Evolutionary conservation across 2,888 invertebrate genomes (phyloP), one percentile per base, ranked within the genome.

Genomic region (Drosophila falleni): DNA sequence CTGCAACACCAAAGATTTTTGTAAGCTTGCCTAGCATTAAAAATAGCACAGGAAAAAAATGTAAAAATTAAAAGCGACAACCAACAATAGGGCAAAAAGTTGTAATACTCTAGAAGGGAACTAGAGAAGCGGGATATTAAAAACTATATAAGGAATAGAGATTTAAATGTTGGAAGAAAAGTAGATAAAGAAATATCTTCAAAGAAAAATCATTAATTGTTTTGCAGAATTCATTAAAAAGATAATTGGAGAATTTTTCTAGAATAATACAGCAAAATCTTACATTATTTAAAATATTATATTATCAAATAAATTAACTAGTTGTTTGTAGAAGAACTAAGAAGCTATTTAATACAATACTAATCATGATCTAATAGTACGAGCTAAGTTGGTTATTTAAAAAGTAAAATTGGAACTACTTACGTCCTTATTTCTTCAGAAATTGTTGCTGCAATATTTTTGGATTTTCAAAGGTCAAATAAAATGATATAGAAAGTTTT

Each of bases 61-160:
- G 10, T 23, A 54, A 16, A 37, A 54, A 51, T 16, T 33, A 54
- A 53, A 37, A 26, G 44, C 39, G 31, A 49, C 58, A 47, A 10
- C 23, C 51, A 53, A 66, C 55, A 42, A 42, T 58, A 42, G 39
- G 53, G 47, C 47, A 15, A 44, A 39, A 59, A 50, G 13, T 60
- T 74, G 13, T 1, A 33, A 71, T 74, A 74, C 75, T 60, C 71
- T 66, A 8, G 11, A 10, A n/a, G 31, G 5, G 0, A 10, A n/a
- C n/a, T 31, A 11, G 1, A 1, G n/a, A 26, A 31, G 31, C 31
- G 56, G 72, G n/a, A 37, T 61, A 49, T 42, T 1, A 13, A 13
- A 8, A 1, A 11, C 35, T 13, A 29, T 8, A 19, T 13, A 41
- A 11, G 13, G 6, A 51, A 51, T 2, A 10, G 1, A 37, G 10